These are phyloP conservation scores for Drosophila melanosoma DNA, from an alignment of 2,888 invertebrate genomes.

Conservation along the genomic window DNA sequence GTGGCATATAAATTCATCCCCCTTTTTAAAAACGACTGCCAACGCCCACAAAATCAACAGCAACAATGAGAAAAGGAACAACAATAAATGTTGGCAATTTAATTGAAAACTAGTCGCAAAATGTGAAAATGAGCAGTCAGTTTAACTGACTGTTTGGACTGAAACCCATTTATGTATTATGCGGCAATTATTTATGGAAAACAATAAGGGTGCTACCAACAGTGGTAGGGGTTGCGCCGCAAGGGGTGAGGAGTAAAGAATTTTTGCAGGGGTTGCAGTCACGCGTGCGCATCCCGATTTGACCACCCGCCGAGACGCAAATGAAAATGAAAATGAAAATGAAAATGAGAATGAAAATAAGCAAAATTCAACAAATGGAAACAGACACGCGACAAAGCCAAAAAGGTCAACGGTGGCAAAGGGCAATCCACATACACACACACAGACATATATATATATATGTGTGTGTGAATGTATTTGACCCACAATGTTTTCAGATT, in stretches of 20 bases:
- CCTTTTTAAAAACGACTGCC: neutral
- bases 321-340: neutral
- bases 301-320: constrained; percentile 10
- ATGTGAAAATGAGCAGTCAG: constrained; percentile 2
- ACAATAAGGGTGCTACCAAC: constrained; percentile 2
- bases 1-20: neutral
- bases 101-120: constrained; percentile 9
- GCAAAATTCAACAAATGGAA: neutral
- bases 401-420: constrained; percentile 7
- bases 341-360: neutral
- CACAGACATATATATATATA: neutral
- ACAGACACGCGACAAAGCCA: constrained; percentile 10
- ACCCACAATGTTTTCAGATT: neutral
- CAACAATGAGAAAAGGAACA: neutral
- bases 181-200: constrained; percentile 45
- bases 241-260: neutral
- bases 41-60: constrained; percentile 15
- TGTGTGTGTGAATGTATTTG: neutral
- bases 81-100: constrained; percentile 10
- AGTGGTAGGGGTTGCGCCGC: constrained; percentile 1
- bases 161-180: constrained; percentile 49
- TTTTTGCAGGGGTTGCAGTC: neutral
- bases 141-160: constrained; percentile 6
- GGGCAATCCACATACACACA: neutral
- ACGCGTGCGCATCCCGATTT: constrained; percentile 16